Percentiles rank a stretch among this genome's conserved stretches.
phyloP scores from a whole-genome alignment of 2,113 vertebrate genomes.

The Phalacrocorax brasilianus region DNA sequence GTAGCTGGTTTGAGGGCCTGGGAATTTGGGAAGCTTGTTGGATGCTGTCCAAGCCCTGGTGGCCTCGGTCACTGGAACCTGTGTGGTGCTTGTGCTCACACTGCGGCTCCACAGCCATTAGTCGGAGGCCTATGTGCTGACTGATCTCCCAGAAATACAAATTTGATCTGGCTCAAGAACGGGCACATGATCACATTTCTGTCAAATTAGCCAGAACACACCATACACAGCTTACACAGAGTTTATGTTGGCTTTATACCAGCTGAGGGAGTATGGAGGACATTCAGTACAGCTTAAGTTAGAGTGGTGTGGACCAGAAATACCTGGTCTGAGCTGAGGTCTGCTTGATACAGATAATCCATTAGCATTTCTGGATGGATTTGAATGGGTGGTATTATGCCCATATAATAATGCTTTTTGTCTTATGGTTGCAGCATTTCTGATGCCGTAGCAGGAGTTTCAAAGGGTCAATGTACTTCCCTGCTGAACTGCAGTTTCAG shows the following conservation, averaged over 20 bases:
- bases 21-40: not conserved
- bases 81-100: accelerated
- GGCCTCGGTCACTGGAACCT: not conserved
- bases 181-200: conserved; percentile 48
- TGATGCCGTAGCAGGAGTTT: not conserved
- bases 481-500: not conserved
- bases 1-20: not conserved
- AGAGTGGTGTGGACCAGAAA: not conserved
- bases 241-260: conserved; percentile 32
- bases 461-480: not conserved
- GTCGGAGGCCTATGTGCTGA: not conserved
- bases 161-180: conserved; percentile 18
- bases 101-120: not conserved
- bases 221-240: not conserved
- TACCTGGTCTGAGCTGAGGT: not conserved
- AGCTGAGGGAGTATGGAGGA: not conserved
- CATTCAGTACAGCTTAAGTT: not conserved
- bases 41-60: not conserved
- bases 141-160: conserved; percentile 37
- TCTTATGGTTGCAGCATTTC: not conserved
- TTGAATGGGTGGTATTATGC: not conserved
- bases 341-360: not conserved
- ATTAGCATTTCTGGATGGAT: not conserved
- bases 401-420: not conserved
- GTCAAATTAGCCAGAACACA: conserved; percentile 44